Evolutionary conservation across 1,140 invertebrate genomes (phyloP).

Genomic region (Pollicipes pollicipes): DNA sequence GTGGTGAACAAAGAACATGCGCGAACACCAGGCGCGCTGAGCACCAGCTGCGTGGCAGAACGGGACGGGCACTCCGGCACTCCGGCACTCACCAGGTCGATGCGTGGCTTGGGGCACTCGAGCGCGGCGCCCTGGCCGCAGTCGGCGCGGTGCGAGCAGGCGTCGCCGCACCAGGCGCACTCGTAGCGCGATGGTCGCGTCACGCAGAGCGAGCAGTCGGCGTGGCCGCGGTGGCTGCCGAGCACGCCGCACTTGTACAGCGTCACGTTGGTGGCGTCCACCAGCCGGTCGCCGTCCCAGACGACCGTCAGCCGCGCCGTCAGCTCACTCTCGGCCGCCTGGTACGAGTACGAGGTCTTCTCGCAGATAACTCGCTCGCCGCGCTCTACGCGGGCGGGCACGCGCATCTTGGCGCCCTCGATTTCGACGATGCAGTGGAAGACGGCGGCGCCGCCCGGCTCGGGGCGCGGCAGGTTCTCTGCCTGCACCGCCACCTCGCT

Average conservation of each 20-base stretch:
- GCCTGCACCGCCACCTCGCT: conserved; percentile 75
- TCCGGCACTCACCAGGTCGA: conserved; percentile 52
- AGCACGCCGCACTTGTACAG: conserved; percentile 88
- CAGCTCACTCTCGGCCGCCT: conserved; percentile 64
- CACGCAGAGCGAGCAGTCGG: conserved; percentile 84
- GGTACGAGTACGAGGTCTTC: conserved; percentile 74
- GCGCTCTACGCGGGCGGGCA: conserved; percentile 51
- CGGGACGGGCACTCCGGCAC: no score
- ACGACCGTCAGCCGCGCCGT: conserved; percentile 72
- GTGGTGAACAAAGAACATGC: no score
- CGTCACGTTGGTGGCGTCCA: conserved; percentile 71
- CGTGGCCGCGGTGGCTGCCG: conserved; percentile 72
- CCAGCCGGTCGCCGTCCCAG: conserved; percentile 81
- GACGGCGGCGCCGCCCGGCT: conserved; percentile 50
- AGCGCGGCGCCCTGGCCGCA: conserved; percentile 50
- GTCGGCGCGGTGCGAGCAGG: conserved; percentile 64
- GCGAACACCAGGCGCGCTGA: no score
- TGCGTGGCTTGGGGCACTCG: conserved; percentile 73
- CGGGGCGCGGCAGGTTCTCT: conserved; percentile 62
- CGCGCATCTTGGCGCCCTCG: conserved; percentile 69
- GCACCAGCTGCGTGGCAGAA: no score
- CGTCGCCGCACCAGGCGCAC: conserved; percentile 79
- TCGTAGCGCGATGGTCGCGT: conserved; percentile 62
- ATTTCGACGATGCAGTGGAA: conserved; percentile 82
- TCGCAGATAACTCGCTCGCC: conserved; percentile 72